These are phyloP conservation scores for Agraylea sexmaculata DNA, from an alignment of 1,140 invertebrate genomes.

Conservation along the genomic window DNA sequence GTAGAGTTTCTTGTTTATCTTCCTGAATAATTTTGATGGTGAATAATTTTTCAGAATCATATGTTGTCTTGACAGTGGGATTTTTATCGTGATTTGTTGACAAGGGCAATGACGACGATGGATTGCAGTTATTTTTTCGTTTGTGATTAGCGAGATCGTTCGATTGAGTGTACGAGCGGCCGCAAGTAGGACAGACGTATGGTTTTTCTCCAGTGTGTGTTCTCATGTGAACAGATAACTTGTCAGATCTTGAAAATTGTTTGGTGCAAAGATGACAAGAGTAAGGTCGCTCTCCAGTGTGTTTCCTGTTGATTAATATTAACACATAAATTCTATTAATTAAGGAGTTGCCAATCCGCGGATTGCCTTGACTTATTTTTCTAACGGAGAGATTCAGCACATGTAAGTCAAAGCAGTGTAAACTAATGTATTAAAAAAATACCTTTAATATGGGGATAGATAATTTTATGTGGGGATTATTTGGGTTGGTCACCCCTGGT, in stretches of 20 bases:
- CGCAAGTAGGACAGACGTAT: slow-evolving; percentile 34
- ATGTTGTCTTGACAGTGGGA: too few species aligned
- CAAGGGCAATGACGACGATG: too few species aligned
- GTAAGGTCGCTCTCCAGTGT: slow-evolving; percentile 34
- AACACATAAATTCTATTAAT: not conserved
- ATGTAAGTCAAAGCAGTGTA: too few species aligned
- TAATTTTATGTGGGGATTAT: not conserved
- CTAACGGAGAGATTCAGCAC: too few species aligned
- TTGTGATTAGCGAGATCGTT: slow-evolving; percentile 34
- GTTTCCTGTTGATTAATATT: slow-evolving; percentile 23
- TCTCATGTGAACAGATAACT: slow-evolving; percentile 28
- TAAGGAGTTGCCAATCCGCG: not conserved
- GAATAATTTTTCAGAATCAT: slow-evolving; percentile 20
- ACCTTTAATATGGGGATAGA: slow-evolving; percentile 2
- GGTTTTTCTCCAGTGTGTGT: slow-evolving; percentile 34
- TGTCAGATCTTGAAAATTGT: slow-evolving; percentile 23
- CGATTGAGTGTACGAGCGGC: slow-evolving; percentile 33
- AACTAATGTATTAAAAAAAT: too few species aligned
- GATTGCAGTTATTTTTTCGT: slow-evolving; percentile 17
- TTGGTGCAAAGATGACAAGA: slow-evolving; percentile 24
- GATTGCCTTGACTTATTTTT: not conserved
- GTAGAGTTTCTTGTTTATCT: too few species aligned
- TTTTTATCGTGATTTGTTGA: too few species aligned
- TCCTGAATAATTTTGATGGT: slow-evolving; percentile 15
- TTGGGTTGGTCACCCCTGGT: too few species aligned